Evolutionary conservation across 2,888 invertebrate species (phyloP).

Genomic region (Nemotelus nigrinus): DNA sequence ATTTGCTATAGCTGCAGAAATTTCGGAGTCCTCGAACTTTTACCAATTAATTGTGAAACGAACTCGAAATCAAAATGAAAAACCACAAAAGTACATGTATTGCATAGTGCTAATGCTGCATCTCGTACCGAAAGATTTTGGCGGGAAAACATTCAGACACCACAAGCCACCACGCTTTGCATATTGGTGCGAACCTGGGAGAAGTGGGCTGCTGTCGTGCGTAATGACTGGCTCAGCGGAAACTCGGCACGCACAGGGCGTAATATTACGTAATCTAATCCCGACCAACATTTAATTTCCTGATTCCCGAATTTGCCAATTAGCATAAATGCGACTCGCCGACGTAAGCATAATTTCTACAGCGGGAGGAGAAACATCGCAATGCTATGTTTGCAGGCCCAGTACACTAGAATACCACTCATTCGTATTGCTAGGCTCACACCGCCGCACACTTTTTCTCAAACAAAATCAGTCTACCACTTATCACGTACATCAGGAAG

Average conservation of each 20-base stretch:
- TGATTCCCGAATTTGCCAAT: constrained; percentile 27
- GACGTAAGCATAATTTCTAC: constrained; percentile 32
- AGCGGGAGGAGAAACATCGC: constrained; percentile 31
- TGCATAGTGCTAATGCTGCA: not conserved
- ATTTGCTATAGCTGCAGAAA: constrained; percentile 36
- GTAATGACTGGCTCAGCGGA: too few relatives aligned
- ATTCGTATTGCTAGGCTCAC: not conserved
- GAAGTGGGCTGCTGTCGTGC: too few relatives aligned
- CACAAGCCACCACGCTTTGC: not conserved
- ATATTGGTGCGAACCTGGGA: not conserved
- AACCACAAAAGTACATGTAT: not conserved
- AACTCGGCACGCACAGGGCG: not conserved
- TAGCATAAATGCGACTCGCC: constrained; percentile 21
- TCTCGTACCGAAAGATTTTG: constrained; percentile 14
- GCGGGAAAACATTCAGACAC: constrained; percentile 29
- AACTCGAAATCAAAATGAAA: not conserved
- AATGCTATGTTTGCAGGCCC: constrained; percentile 29
- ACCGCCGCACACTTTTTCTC: not conserved
- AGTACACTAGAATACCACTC: constrained; percentile 38
- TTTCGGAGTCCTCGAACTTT: constrained; percentile 10
- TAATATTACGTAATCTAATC: not conserved
- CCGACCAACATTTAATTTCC: constrained; percentile 10
- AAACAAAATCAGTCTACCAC: not conserved
- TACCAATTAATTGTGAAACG: not conserved
- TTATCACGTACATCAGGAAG: not conserved